Base-by-base conservation (phyloP, 2,888 invertebrate species). In the Apodemia mormo region DNA sequence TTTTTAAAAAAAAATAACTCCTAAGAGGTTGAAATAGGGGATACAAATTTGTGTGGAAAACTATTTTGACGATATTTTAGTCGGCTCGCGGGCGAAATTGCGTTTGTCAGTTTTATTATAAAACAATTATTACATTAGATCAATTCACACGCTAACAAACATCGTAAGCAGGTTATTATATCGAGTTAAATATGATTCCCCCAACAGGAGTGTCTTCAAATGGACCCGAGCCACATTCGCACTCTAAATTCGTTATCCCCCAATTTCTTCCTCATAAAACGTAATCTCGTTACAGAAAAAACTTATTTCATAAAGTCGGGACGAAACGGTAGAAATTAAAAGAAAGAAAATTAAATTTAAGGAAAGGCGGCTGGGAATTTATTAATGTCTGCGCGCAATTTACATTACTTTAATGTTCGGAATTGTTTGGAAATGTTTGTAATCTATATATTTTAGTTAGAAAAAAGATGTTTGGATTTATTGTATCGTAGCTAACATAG, bases 271-370 rank as follows among this genome's bases (percentile, higher is more conserved):
- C 84, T 84, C 89, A 85, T 92, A 89, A 91, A 91, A 87, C 79
- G 85, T 90, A 91, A 92, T 90, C 89, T 88, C 86, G 90, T 93
- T 91, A 90, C 74, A 82, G 80, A 82, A 81, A 86, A 88, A 92
- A 91, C 88, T 92, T 92, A 89, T 91, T 92, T 89, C 88, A 90
- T 87, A 90, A 90, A 89, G 85, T 79, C 81, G 80, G 81, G 75
- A 76, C 61, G 77, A 79, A 77, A 78, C 83, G 77, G 80, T 81
- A 83, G 78, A 81, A 89, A 89, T 90, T 88, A 89, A 90, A 89
- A 85, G 82, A 81, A 85, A 75, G 79, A 76, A 78, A 76, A 82
- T 80, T 80, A 82, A 61, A 58, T 58, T 58, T 58, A 58, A 61
- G 61, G 61, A 61, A 61, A 61, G 61, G 33, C 61, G 10, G 29